These are phyloP conservation scores for Aspidapion aeneum DNA, from an alignment of 2,888 invertebrate genomes.

Conservation along the genomic window DNA sequence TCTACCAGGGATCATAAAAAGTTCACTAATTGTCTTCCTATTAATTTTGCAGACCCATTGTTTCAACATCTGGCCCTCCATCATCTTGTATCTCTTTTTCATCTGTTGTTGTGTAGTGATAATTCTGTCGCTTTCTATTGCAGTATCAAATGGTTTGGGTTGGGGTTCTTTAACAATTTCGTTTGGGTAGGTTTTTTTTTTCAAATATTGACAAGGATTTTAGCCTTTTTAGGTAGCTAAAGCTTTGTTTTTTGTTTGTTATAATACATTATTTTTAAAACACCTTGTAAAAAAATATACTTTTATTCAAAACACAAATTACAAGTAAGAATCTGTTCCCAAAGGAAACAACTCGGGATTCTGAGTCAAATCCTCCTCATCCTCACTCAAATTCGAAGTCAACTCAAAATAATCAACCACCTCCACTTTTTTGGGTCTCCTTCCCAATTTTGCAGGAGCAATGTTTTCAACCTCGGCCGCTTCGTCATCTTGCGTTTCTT, in stretches of 20 bases:
- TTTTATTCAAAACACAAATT: too few relatives aligned
- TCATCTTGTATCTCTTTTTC: conserved; percentile 18
- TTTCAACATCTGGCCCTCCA: conserved; percentile 10
- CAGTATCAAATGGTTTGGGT: not conserved
- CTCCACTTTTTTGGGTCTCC: conserved; percentile 4
- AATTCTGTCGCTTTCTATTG: not conserved
- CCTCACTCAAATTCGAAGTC: too few relatives aligned
- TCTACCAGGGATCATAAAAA: too few relatives aligned
- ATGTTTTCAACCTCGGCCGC: conserved; percentile 9
- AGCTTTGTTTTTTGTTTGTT: conserved; percentile 23
- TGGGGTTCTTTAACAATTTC: not conserved
- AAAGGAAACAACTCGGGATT: conserved; percentile 31
- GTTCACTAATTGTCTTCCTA: too few relatives aligned
- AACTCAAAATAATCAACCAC: conserved; percentile 9
- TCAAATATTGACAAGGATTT: conserved; percentile 31
- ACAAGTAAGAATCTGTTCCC: conserved; percentile 27
- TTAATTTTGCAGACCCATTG: not conserved
- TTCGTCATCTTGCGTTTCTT: conserved; percentile 15
- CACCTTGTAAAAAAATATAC: too few relatives aligned
- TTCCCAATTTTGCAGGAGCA: conserved; percentile 1
- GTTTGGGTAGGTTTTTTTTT: conserved; percentile 26
- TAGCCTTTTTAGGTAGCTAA: conserved; percentile 29
- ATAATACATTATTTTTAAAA: too few relatives aligned
- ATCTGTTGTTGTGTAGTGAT: not conserved
- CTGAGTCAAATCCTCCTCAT: conserved; percentile 26